Evolutionary conservation across 1,140 invertebrate genomes (phyloP).

Genomic region (Drosophila seguyi): DNA sequence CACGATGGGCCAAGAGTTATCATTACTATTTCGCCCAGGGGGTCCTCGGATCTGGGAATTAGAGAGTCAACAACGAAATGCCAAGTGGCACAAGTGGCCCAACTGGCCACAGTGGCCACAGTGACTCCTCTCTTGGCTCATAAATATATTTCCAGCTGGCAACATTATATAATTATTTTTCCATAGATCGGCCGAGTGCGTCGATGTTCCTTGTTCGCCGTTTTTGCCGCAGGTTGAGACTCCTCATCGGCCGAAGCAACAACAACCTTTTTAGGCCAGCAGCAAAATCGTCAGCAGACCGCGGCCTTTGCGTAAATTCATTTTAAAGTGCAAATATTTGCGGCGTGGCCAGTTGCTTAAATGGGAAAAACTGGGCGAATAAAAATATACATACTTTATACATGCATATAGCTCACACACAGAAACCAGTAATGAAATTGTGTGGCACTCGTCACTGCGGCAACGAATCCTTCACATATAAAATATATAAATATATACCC

Average conservation of each 20-base stretch:
- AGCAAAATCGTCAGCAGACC: conserved; percentile 26
- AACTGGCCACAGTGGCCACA: conserved; percentile 6
- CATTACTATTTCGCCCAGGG: conserved; percentile 59
- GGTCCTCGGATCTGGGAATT: conserved; percentile 50
- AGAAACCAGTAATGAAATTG: conserved; percentile 71
- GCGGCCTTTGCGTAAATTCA: conserved; percentile 54
- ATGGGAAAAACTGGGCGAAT: conserved; percentile 38
- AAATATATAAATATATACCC: conserved; percentile 29
- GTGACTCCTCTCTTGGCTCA: conserved; percentile 32
- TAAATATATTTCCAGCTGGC: conserved; percentile 71
- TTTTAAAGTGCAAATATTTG: conserved; percentile 81
- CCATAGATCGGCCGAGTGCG: conserved; percentile 39
- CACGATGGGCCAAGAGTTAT: conserved; percentile 30
- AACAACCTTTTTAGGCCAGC: conserved; percentile 61
- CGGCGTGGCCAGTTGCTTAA: conserved; percentile 53
- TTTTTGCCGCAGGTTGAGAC: conserved; percentile 33
- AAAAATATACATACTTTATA: conserved; percentile 6
- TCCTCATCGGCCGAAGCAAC: conserved; percentile 5
- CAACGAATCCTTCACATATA: conserved; percentile 51
- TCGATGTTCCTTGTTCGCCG: conserved; percentile 25
- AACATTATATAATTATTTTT: conserved; percentile 82
- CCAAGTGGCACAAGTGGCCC: conserved; percentile 35
- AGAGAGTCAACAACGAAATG: conserved; percentile 48
- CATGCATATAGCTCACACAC: conserved; percentile 6
- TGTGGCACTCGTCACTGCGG: conserved; percentile 55